A percentile compares a stretch with the other conserved stretches of the same genome.
Evolutionary conservation across 2,888 invertebrate species (phyloP).

Genomic region (Ophraella communa): DNA sequence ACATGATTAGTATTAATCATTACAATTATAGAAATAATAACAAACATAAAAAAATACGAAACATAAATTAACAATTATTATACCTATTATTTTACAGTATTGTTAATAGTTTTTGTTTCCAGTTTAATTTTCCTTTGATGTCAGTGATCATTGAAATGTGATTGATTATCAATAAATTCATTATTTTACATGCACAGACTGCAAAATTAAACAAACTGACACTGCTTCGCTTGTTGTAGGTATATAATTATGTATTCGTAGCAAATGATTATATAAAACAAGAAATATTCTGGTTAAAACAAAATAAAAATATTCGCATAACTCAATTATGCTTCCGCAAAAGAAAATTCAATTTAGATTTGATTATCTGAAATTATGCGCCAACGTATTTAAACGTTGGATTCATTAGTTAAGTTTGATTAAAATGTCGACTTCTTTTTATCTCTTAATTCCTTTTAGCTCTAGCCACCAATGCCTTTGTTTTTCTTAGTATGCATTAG

Average conservation of each 20-base stretch:
- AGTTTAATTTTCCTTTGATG: too few species aligned
- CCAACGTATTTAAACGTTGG: slow-evolving; percentile 2
- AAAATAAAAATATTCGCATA: neutral
- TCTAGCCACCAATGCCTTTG: slow-evolving; percentile 10
- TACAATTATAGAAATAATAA: too few species aligned
- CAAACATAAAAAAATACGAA: too few species aligned
- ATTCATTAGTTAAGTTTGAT: slow-evolving; percentile 27
- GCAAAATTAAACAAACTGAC: neutral
- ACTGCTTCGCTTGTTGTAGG: neutral
- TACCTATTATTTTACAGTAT: too few species aligned
- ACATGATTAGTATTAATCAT: too few species aligned
- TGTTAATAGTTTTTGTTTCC: too few species aligned
- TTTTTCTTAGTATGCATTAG: slow-evolving; percentile 23
- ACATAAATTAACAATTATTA: too few species aligned
- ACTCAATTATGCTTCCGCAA: neutral
- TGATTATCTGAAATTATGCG: slow-evolving; percentile 15
- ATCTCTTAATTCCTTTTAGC: slow-evolving; percentile 21
- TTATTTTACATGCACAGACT: neutral
- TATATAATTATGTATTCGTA: neutral
- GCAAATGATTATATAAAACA: neutral
- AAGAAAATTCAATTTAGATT: slow-evolving; percentile 18
- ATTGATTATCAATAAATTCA: neutral
- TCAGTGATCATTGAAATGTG: too few species aligned
- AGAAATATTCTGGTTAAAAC: neutral
- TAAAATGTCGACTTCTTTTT: slow-evolving; percentile 27